Evolutionary conservation across 2,888 invertebrate genomes (phyloP), one percentile per base, ranked within the genome.

Genomic region (Coenonympha glycerion): DNA sequence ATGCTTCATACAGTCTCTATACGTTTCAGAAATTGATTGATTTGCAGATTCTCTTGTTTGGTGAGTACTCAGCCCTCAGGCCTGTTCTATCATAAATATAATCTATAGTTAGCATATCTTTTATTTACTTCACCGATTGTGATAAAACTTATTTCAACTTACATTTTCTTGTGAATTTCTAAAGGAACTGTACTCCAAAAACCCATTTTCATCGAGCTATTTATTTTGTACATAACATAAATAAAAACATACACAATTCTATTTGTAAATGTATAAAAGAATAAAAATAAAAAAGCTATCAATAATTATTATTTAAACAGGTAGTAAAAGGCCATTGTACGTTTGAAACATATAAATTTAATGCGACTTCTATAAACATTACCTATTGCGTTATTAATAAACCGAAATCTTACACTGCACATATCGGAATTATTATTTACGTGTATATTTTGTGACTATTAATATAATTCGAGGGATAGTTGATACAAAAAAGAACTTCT

Each of bases 331-430:
- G 58, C 73, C 65, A 69, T 65, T 62, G 63, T 81, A 78, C 78
- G 77, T 85, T 84, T 85, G 77, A 73, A 85, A 82, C 82, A 76
- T 83, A 72, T 80, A 72, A 84, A 85, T 86, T 87, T 87, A 86
- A 87, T 87, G 76, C 74, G 79, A 81, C 78, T 76, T 76, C 72
- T 86, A 84, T 79, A 72, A 84, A 86, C 76, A 85, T 79, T 80
- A 76, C 75, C 84, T 85, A 82, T 79, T 77, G 77, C 69, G 83
- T 78, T 82, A 77, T 79, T 76, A 68, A 78, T 70, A 69, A 78
- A 79, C 73, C 72, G 70, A 73, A 78, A 69, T 69, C 62, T 75
- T 69, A 76, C 71, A 81, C 69, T 75, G 76, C 62, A 73, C 83
- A 84, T 82, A 64, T 58, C 71, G 67, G 53, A 66, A 63, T 54